phyloP scores from a whole-genome alignment of 2,888 invertebrate genomes.

The Odontothrips loti region DNA sequence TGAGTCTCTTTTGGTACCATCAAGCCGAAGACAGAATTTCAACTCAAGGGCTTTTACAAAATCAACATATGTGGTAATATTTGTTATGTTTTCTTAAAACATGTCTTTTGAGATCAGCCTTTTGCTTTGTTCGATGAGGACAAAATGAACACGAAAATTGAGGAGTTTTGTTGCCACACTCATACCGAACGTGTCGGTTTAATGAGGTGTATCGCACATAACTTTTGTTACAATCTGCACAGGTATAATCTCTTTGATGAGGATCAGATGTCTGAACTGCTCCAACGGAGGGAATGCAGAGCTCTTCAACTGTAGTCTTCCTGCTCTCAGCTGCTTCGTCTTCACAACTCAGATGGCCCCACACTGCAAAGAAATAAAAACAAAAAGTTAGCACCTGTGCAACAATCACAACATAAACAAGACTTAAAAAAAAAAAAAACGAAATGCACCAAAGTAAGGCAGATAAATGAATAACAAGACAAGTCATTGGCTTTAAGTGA shows the following conservation, averaged over 20 bases:
- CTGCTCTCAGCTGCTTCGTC: background rate
- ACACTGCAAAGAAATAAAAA: background rate
- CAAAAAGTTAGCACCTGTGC: background rate
- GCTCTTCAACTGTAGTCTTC: too few relatives aligned
- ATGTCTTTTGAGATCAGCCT: slow-evolving; percentile 42
- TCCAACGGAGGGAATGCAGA: too few relatives aligned
- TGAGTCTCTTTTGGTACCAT: too few relatives aligned
- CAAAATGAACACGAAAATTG: background rate
- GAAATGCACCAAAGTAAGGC: too few relatives aligned
- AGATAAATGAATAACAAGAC: too few relatives aligned
- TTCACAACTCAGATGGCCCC: background rate
- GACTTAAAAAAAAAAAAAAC: too few relatives aligned
- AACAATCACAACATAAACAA: too few relatives aligned
- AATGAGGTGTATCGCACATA: background rate
- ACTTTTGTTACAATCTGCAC: background rate
- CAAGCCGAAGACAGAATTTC: too few relatives aligned
- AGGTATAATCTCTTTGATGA: background rate
- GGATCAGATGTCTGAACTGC: too few relatives aligned
- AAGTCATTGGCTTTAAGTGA: too few relatives aligned
- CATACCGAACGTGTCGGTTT: background rate
- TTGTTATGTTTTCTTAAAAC: slow-evolving; percentile 50
- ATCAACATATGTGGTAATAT: too few relatives aligned
- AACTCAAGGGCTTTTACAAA: too few relatives aligned
- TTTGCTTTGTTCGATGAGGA: background rate
- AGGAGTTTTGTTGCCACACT: background rate